Evolutionary conservation across 2,797 vertebrate species (phyloP), one percentile per base, ranked within the genome.

Genomic region (Glossophaga mutica): DNA sequence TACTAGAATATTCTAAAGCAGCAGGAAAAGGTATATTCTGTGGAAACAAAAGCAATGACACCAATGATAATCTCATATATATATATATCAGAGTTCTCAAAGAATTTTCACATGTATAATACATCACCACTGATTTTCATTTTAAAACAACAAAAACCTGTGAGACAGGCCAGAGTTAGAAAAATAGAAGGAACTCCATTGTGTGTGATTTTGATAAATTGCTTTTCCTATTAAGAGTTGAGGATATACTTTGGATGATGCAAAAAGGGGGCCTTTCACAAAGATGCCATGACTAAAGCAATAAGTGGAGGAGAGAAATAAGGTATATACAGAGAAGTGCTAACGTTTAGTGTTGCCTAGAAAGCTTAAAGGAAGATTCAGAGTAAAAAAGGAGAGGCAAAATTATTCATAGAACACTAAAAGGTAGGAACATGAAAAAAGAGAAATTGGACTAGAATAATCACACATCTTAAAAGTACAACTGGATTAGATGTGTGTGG

Each of bases 41-140:
- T 94, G 79, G 88, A 96, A 95, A 96, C 84, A 96, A 94, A 87
- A 87, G n/a, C 67, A 96, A 87, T 97, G 79, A 81, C n/a, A 83
- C 34, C 24, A 88, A 55, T 82, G 29, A 83, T 77, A 76, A 70
- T 55, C 21, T 59, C 68, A 34, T n/a, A 59, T 52, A 42, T 12
- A 7, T 12, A 37, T 15, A 8, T 86, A 84, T 95, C 52, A 85
- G 59, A 48, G 29, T 87, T 95, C 26, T 83, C 11, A 50, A 83
- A 62, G 32, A 89, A 29, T 12, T 67, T 9, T 83, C 55, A 68
- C 6, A 81, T 70, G 32, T 22, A 77, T 87, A 76, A 32, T 5
- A n/a, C 2, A 87, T 12, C 42, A 67, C 52, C 32, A 77, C 34
- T 78, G 15, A 62, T 50, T 91, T 95, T 91, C 12, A 76, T 87